Conservation (phyloP, 2,797 vertebrate genomes). For the Setipinna tenuifilis region DNA sequence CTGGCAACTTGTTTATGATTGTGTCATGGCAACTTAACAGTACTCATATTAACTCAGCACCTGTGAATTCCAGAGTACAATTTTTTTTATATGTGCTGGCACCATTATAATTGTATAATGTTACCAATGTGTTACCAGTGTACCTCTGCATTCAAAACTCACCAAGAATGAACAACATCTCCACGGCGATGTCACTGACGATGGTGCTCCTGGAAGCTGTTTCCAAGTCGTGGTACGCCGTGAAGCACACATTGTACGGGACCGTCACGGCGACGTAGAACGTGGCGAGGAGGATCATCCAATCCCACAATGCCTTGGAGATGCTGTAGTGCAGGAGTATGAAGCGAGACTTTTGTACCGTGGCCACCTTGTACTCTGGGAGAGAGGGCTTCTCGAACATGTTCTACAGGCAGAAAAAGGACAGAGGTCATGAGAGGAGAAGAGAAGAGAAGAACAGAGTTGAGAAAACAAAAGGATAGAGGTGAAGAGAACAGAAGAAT, state of each 20-base stretch:
- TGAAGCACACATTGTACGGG: constrained; percentile 88
- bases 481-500: background rate
- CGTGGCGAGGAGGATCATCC: constrained; percentile 87
- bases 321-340: constrained; percentile 87
- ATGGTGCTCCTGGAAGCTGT: constrained; percentile 81
- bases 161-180: constrained; percentile 90
- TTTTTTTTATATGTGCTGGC: no score
- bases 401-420: constrained; percentile 64
- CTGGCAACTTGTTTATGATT: no score
- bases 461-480: background rate
- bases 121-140: no score
- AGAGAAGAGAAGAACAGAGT: background rate
- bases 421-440: background rate
- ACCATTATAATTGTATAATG: no score
- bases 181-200: constrained; percentile 83
- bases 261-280: constrained; percentile 87
- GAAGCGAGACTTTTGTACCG: constrained; percentile 78
- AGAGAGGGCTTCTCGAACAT: constrained; percentile 83
- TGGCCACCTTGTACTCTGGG: constrained; percentile 86
- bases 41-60: no score
- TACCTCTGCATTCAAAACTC: constrained; percentile 46
- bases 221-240: constrained; percentile 74
- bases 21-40: no score
- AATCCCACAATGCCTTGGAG: constrained; percentile 87
- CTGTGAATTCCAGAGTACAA: no score